Evolutionary conservation across 2,888 invertebrate species (phyloP).

Genomic region (Acrobeloides nanus): DNA sequence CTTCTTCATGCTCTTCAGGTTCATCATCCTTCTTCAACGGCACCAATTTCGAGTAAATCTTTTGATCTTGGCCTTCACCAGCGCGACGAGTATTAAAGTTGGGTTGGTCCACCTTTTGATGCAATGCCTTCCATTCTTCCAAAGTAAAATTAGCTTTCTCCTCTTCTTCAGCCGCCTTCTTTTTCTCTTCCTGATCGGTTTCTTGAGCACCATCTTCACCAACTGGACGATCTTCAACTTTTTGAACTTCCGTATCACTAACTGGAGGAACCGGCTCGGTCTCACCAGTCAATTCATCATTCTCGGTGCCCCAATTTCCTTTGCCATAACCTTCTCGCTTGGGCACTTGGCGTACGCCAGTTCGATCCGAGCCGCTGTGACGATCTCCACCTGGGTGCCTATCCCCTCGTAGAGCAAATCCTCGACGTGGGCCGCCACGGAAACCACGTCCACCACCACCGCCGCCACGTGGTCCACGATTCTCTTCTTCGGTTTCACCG

Average conservation of each 20-base stretch:
- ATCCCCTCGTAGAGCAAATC: too few relatives aligned
- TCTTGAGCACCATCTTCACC: too few relatives aligned
- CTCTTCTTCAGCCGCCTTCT: conserved; percentile 11
- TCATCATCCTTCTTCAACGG: conserved; percentile 14
- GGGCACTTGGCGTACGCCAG: conserved; percentile 37
- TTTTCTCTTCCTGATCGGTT: too few relatives aligned
- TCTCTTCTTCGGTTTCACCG: too few relatives aligned
- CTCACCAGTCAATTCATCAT: conserved; percentile 40
- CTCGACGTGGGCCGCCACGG: conserved; percentile 37
- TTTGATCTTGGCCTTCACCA: conserved; percentile 18
- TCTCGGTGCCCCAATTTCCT: conserved; percentile 49
- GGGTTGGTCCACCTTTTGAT: conserved; percentile 23
- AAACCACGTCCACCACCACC: conserved; percentile 23
- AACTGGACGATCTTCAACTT: too few relatives aligned
- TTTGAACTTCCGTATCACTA: too few relatives aligned
- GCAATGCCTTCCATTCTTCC: conserved; percentile 27
- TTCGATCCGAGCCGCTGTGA: conserved; percentile 41
- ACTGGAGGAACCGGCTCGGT: conserved; percentile 29
- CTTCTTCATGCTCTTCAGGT: conserved; percentile 12
- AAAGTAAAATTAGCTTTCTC: conserved; percentile 13
- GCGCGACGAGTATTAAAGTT: conserved; percentile 37
- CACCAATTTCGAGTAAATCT: conserved; percentile 34
- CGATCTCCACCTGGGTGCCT: conserved; percentile 41
- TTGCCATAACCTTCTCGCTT: conserved; percentile 55
- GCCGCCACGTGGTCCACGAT: too few relatives aligned